Percentiles rank a stretch among this genome's conserved stretches.
Evolutionary conservation across 2,113 vertebrate genomes (phyloP).

Genomic region (Formicarius rufipectus): DNA sequence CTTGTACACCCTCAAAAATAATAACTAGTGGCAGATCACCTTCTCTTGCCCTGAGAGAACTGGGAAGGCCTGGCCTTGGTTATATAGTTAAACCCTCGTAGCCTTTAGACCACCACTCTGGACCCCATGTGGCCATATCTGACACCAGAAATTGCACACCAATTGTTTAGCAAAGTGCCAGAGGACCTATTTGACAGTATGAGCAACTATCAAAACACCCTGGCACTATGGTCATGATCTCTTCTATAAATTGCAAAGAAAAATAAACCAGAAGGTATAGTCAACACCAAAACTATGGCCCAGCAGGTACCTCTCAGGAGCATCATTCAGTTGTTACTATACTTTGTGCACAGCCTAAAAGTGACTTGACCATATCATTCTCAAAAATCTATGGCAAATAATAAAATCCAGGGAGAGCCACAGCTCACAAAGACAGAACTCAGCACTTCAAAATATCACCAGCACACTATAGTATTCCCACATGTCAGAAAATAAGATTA

Average conservation of each 20-base stretch:
- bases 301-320: background rate
- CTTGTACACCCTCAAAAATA: background rate
- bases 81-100: background rate
- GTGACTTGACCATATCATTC: background rate
- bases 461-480: background rate
- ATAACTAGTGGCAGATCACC: background rate
- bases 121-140: rapidly evolving
- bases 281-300: background rate
- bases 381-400: background rate
- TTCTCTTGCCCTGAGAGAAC: background rate
- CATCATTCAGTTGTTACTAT: background rate
- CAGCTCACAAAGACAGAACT: background rate
- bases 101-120: background rate
- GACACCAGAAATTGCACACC: background rate
- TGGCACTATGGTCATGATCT: background rate
- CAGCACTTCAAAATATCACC: conserved; percentile 3
- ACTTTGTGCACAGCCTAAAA: background rate
- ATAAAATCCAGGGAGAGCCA: conserved; percentile 1
- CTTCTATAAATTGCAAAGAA: background rate
- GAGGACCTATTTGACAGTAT: background rate
- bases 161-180: background rate
- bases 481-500: background rate
- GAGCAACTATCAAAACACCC: background rate
- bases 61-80: background rate
- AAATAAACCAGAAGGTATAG: background rate